Conservation (phyloP, 1,140 invertebrate species). For the Dreissena polymorpha region DNA sequence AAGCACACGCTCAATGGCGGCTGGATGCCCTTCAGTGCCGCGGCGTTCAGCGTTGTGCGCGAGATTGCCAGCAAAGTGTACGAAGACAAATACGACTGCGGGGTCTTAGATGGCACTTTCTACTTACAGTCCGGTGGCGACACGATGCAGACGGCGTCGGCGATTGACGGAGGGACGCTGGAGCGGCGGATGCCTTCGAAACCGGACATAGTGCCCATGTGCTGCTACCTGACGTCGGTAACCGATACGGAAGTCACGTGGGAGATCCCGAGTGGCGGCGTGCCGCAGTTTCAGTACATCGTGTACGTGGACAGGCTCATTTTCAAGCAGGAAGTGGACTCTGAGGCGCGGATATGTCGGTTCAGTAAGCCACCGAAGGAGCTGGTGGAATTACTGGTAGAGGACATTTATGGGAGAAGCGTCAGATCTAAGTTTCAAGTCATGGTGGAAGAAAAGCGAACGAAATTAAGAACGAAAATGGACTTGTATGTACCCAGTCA, state of each 20-base stretch:
- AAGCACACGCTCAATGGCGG: slow-evolving; percentile 45
- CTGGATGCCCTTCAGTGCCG: slow-evolving; percentile 55
- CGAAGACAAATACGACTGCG: slow-evolving; percentile 46
- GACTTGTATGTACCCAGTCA: slow-evolving; percentile 33
- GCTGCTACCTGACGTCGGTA: slow-evolving; percentile 37
- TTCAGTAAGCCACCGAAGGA: slow-evolving; percentile 26
- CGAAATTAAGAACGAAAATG: slow-evolving; percentile 26
- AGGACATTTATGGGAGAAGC: slow-evolving; percentile 50
- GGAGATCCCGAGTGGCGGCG: slow-evolving; percentile 35
- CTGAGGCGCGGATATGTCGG: slow-evolving; percentile 30
- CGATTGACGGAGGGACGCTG: slow-evolving; percentile 8
- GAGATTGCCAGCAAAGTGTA: slow-evolving; percentile 27
- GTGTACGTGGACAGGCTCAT: slow-evolving; percentile 35
- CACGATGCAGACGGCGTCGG: slow-evolving; percentile 14
- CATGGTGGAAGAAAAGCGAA: slow-evolving; percentile 6
- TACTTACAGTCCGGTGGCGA: slow-evolving; percentile 39
- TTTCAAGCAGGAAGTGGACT: slow-evolving; percentile 43
- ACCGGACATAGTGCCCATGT: slow-evolving; percentile 33
- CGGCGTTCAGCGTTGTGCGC: slow-evolving; percentile 47
- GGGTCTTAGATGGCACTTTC: slow-evolving; percentile 33
- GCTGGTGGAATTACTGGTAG: slow-evolving; percentile 42
- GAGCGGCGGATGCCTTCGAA: slow-evolving; percentile 17
- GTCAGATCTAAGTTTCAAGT: slow-evolving; percentile 42
- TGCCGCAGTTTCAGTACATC: slow-evolving; percentile 54
- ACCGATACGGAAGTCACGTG: slow-evolving; percentile 21